Percentiles rank a stretch among this genome's conserved stretches.
phyloP scores from a whole-genome alignment of 2,888 invertebrate species.

The Pediacus dermestoides region DNA sequence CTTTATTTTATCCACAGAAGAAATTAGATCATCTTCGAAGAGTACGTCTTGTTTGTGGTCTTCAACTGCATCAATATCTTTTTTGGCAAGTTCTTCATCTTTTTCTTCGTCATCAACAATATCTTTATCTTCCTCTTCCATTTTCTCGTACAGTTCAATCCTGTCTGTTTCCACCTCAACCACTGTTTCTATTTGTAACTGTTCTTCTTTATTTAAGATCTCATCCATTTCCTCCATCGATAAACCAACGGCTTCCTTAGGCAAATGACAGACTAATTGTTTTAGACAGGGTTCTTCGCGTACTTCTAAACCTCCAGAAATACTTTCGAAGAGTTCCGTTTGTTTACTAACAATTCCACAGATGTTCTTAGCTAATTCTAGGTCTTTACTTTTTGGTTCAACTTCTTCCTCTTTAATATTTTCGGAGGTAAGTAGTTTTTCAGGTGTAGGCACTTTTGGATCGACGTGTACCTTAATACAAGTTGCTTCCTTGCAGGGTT shows the following conservation, averaged over 20 bases:
- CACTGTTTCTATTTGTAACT: no score
- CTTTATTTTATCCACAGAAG: no score
- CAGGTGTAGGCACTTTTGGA: constrained; percentile 27
- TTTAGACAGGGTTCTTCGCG: constrained; percentile 27
- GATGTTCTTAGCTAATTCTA: constrained; percentile 13
- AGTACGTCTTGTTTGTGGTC: no score
- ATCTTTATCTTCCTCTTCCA: constrained; percentile 5
- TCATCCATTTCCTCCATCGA: no score
- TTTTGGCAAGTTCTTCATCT: no score
- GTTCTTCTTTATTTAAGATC: no score
- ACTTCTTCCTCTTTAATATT: constrained; percentile 7
- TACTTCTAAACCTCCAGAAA: constrained; percentile 23
- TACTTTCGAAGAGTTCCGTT: constrained; percentile 26
- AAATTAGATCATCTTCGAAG: no score
- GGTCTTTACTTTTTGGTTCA: constrained; percentile 5
- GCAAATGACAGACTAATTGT: constrained; percentile 11
- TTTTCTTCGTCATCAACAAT: not conserved
- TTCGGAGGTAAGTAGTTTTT: not conserved
- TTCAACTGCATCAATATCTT: no score
- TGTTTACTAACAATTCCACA: constrained; percentile 20
- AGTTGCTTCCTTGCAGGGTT: constrained; percentile 36
- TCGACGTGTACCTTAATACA: constrained; percentile 38
- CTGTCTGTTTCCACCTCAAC: no score
- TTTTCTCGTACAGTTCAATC: constrained; percentile 2
- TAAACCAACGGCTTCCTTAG: no score